These are phyloP conservation scores for Toxotes lorentzi DNA, from an alignment of 2,797 vertebrate species.

Conservation along the genomic window DNA sequence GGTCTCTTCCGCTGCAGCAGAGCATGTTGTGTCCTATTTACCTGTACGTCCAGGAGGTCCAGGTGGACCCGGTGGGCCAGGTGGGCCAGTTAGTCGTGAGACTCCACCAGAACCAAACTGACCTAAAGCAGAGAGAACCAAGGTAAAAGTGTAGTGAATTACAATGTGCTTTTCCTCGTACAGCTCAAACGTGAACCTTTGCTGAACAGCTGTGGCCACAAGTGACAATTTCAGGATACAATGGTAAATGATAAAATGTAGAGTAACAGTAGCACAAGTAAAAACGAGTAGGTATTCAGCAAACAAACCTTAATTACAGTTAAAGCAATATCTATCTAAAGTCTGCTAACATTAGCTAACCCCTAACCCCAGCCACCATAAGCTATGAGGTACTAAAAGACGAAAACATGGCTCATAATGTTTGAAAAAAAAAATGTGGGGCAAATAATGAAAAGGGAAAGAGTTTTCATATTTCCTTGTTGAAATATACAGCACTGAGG, in stretches of 20 bases:
- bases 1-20: background rate
- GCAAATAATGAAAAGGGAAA: no score
- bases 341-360: background rate
- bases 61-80: constrained; percentile 85
- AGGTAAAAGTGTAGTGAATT: background rate
- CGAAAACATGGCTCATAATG: no score
- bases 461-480: no score
- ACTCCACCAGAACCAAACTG: constrained; percentile 41
- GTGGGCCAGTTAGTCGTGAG: constrained; percentile 46
- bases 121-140: constrained; percentile 62
- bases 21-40: constrained; percentile 45
- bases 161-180: background rate
- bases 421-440: no score
- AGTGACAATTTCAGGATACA: background rate
- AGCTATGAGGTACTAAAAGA: background rate
- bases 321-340: background rate
- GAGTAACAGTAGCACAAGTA: no score
- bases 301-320: background rate
- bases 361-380: background rate
- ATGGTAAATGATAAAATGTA: background rate
- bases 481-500: no score
- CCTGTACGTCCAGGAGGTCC: constrained; percentile 85
- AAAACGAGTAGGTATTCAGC: no score
- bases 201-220: constrained; percentile 7
- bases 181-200: background rate